Percentiles rank a stretch among this genome's conserved stretches.
Evolutionary conservation across 2,888 invertebrate genomes (phyloP).

Genomic region (Rhagophthalmus giganteus): DNA sequence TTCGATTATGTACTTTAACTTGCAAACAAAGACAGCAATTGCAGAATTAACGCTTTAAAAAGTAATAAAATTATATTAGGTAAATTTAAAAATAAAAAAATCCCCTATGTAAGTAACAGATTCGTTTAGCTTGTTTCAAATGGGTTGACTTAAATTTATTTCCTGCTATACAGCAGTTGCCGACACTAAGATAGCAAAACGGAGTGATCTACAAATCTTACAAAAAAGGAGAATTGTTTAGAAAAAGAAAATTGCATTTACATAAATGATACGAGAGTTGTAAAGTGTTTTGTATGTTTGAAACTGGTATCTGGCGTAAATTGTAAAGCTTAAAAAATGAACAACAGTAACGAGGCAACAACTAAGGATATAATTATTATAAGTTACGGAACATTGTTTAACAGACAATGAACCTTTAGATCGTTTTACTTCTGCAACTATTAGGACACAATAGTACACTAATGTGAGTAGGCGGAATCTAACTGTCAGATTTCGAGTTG

Average conservation of each 20-base stretch:
- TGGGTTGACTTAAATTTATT: too few relatives aligned
- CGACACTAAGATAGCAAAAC: constrained; percentile 1
- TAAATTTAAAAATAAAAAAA: too few relatives aligned
- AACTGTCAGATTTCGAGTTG: constrained; percentile 34
- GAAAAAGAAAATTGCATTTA: constrained; percentile 18
- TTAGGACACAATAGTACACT: constrained; percentile 30
- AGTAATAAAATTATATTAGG: too few relatives aligned
- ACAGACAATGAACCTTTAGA: constrained; percentile 25
- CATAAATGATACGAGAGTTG: constrained; percentile 5
- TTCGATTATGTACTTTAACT: too few relatives aligned
- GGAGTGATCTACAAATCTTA: constrained; percentile 7
- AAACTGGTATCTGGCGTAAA: not conserved
- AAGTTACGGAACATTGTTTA: constrained; percentile 9
- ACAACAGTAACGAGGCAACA: too few relatives aligned
- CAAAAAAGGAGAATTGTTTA: constrained; percentile 11
- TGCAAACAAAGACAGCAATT: too few relatives aligned
- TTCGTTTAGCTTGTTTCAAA: too few relatives aligned
- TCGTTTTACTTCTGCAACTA: constrained; percentile 26
- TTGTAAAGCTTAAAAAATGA: not conserved
- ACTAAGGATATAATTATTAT: too few relatives aligned
- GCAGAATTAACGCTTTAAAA: too few relatives aligned
- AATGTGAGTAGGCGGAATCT: constrained; percentile 30
- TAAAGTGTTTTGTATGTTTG: not conserved
- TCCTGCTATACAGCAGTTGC: too few relatives aligned
- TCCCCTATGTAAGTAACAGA: too few relatives aligned